These are phyloP conservation scores for Alosa alosa DNA, from an alignment of 2,113 vertebrate genomes.

Conservation along the genomic window DNA sequence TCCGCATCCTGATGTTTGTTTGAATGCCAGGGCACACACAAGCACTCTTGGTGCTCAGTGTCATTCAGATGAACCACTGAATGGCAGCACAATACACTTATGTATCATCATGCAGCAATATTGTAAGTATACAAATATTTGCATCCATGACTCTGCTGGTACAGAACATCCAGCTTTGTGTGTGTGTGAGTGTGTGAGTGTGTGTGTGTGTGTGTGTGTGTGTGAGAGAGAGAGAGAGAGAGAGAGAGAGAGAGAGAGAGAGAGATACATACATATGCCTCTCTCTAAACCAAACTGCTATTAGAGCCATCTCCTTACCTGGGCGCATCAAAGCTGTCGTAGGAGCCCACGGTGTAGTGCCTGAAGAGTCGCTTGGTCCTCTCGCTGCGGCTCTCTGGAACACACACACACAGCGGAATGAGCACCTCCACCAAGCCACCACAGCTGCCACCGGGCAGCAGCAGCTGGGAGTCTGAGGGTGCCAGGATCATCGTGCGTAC, in stretches of 20 bases:
- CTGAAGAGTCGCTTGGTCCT: conserved; percentile 88
- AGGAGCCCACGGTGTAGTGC: conserved; percentile 91
- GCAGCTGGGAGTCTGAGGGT: not conserved
- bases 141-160: not conserved
- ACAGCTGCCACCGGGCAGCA: not conserved
- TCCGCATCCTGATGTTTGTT: not conserved
- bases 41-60: not conserved
- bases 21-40: not conserved
- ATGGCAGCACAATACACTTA: not conserved
- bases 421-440: not conserved
- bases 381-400: conserved; percentile 88
- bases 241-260: conserved; percentile 25
- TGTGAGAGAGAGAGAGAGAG: conserved; percentile 25
- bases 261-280: not conserved
- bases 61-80: not conserved
- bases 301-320: conserved; percentile 71
- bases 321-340: conserved; percentile 90
- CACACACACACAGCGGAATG: conserved; percentile 41
- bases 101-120: not conserved
- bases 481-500: not conserved
- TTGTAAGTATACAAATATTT: too few species aligned
- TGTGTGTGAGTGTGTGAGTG: not conserved
- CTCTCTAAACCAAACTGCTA: not conserved
- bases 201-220: conserved; percentile 23
- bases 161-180: not conserved